phyloP scores from a whole-genome alignment of 2,797 vertebrate species.

The Clarias laeviceps region DNA sequence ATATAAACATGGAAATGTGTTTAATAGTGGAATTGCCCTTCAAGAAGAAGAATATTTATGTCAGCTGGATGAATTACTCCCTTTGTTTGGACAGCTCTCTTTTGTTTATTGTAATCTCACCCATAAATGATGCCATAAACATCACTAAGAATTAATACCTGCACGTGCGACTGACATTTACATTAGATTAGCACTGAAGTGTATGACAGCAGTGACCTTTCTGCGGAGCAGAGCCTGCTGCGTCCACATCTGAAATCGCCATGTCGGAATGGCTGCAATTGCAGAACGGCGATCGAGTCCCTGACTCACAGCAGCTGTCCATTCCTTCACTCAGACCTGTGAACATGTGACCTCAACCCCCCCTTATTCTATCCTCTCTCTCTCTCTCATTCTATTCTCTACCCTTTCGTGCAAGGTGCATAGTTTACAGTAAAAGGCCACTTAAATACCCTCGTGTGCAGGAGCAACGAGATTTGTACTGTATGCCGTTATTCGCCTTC shows the following conservation, averaged over 20 bases:
- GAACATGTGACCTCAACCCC: constrained; percentile 27
- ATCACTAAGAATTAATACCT: constrained; percentile 54
- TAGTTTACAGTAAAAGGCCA: neutral
- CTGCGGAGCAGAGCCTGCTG: neutral
- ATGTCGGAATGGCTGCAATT: constrained; percentile 68
- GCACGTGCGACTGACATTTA: constrained; percentile 75
- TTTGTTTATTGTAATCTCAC: neutral
- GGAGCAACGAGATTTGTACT: neutral
- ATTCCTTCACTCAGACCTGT: constrained; percentile 69
- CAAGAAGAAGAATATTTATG: neutral
- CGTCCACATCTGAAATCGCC: constrained; percentile 1
- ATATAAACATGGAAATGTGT: neutral
- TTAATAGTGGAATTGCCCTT: neutral
- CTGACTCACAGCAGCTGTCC: constrained; percentile 73
- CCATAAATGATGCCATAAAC: constrained; percentile 31
- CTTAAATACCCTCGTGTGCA: constrained; percentile 4
- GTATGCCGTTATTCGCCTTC: neutral
- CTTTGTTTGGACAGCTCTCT: neutral
- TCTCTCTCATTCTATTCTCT: neutral
- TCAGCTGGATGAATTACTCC: neutral
- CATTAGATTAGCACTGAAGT: constrained; percentile 73
- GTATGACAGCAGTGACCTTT: constrained; percentile 53
- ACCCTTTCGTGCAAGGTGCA: constrained; percentile 41
- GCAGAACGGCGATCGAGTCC: constrained; percentile 40
- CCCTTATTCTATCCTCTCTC: constrained; percentile 5